These are phyloP conservation scores for Vulpes lagopus DNA, from an alignment of 2,113 vertebrate species.

Conservation along the genomic window DNA sequence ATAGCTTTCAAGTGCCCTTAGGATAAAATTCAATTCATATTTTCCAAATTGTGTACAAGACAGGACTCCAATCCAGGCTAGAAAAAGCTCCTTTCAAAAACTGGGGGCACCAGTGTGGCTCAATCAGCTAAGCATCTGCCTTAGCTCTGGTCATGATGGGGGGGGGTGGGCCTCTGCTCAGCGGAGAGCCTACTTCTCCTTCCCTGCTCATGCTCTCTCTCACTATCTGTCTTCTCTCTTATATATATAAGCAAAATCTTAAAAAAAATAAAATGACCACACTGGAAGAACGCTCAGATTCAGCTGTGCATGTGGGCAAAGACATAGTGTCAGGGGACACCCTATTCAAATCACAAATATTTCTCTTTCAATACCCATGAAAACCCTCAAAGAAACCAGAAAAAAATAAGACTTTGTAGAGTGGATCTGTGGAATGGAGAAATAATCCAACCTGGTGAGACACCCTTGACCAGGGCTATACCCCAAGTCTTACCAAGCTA, in stretches of 20 bases:
- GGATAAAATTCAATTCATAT: not conserved
- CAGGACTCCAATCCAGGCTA: not conserved
- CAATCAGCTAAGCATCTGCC: not conserved
- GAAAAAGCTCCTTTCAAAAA: conserved; percentile 19
- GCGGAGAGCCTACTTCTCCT: not conserved
- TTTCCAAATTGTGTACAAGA: conserved; percentile 27
- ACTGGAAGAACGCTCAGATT: not conserved
- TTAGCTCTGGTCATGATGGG: not conserved
- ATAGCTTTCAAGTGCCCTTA: not conserved
- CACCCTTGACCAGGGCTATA: not conserved
- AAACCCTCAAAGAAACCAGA: conserved; percentile 10
- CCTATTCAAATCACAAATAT: not conserved
- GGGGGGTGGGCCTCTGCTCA: not conserved
- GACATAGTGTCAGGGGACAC: not conserved
- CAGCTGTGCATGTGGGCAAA: not conserved
- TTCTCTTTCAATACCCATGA: not conserved
- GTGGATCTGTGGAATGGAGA: not conserved
- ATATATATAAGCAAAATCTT: not conserved
- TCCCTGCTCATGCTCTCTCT: not conserved
- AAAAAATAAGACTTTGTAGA: not conserved
- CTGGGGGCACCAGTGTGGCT: not conserved
- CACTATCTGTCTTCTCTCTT: not conserved
- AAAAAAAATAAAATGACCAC: not conserved
- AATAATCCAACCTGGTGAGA: not conserved
- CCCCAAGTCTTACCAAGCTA: not conserved